Conservation (phyloP, 2,113 vertebrate species). For the Carettochelys insculpta region DNA sequence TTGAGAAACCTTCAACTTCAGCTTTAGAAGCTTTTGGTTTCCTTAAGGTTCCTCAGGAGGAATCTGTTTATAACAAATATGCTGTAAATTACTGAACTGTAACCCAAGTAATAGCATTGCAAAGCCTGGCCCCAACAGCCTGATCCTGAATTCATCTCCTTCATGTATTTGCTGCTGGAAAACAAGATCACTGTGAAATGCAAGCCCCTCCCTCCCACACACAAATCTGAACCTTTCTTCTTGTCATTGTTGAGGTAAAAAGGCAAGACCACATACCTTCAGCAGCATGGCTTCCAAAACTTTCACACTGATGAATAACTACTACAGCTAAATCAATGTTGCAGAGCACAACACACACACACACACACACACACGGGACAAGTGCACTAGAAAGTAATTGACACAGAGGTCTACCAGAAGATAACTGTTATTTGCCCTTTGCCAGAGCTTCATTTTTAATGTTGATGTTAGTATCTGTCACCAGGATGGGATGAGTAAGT, state of each 20-base stretch:
- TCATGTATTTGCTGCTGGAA: background rate
- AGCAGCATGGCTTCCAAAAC: background rate
- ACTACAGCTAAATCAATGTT: accelerated
- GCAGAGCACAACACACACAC: background rate
- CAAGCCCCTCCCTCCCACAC: accelerated
- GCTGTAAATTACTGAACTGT: background rate
- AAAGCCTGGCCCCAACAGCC: background rate
- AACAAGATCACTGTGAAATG: too few relatives aligned
- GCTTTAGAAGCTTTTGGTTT: background rate
- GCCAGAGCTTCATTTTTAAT: background rate
- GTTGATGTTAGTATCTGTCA: background rate
- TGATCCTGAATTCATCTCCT: accelerated
- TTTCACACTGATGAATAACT: accelerated
- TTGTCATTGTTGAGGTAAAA: background rate
- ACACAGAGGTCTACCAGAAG: background rate
- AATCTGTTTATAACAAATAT: background rate
- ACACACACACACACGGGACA: too few relatives aligned
- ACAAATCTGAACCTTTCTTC: background rate
- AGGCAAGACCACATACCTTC: background rate
- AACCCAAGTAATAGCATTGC: background rate
- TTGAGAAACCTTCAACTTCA: background rate
- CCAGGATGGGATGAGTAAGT: background rate
- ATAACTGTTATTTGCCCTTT: constrained; percentile 10
- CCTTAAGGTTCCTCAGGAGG: background rate
- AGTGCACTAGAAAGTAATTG: background rate